A percentile compares a stretch with the other conserved stretches of the same genome.
Conservation (phyloP, 2,888 invertebrate genomes). For the Drosophila barbarae region DNA sequence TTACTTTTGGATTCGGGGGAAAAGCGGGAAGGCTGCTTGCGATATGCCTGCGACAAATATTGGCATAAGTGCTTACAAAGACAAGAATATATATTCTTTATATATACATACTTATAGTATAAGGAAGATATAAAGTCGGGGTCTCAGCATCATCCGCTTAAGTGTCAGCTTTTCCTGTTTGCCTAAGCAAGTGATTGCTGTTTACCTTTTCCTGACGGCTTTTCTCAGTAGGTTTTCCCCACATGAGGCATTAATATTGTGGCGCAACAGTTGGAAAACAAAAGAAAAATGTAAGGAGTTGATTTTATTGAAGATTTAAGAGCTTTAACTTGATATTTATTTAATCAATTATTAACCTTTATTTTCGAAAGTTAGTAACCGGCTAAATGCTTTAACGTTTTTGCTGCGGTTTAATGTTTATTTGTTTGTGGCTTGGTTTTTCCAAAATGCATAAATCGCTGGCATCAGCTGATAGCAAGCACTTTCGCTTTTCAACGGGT, state of each 20-base stretch:
- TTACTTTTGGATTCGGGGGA: slow-evolving; percentile 31
- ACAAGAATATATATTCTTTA: slow-evolving; percentile 1
- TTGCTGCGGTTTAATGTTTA: not conserved
- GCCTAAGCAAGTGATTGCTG: slow-evolving; percentile 65
- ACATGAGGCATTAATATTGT: not conserved
- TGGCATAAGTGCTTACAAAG: slow-evolving; percentile 51
- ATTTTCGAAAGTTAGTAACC: not conserved
- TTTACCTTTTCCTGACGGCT: slow-evolving; percentile 37
- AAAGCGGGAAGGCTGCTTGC: slow-evolving; percentile 34
- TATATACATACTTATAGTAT: not conserved
- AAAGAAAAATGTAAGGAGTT: not conserved
- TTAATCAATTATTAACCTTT: not conserved
- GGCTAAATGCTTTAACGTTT: slow-evolving; percentile 1
- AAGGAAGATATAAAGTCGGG: slow-evolving; percentile 24
- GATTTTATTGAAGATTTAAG: too few relatives aligned
- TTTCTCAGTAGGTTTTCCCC: not conserved
- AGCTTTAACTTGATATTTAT: not conserved
- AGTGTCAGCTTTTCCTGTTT: slow-evolving; percentile 65
- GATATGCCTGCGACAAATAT: slow-evolving; percentile 65
- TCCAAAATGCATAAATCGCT: slow-evolving; percentile 33
- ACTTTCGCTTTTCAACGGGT: slow-evolving; percentile 32
- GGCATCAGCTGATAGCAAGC: slow-evolving; percentile 38
- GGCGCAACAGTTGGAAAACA: slow-evolving; percentile 13
- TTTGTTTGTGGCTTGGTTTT: slow-evolving; percentile 7
- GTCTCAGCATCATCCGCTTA: slow-evolving; percentile 44